Base-by-base conservation (phyloP, 2,113 vertebrate species). In the Paratilapia polleni region DNA sequence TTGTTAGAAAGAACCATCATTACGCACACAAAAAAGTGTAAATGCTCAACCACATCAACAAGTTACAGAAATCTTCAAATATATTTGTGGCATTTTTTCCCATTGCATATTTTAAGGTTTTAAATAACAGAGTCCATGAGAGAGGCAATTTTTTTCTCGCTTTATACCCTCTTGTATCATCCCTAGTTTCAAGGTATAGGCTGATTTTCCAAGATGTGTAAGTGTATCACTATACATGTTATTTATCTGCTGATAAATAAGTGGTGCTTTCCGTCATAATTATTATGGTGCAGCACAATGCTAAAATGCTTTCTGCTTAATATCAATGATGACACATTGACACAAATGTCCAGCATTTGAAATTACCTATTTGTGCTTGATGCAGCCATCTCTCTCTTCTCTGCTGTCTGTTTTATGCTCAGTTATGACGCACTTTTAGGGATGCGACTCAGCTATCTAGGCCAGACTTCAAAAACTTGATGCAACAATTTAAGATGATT, bases 401-500 rank as follows among this genome's bases (percentile, higher is more conserved):
- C 49, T 11, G 22, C 26, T 58, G 22, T 78, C 52, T 76, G 38
- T 43, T 77, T 83, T 80, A 77, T 31, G 47, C 47, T 73, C 68
- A 54, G 8, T 73, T 5, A 52, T 58, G 58, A 36, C 19, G 68
- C 83, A 81, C 76, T 76, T 87, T 85, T 80, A 76, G 61, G 34
- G 26, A 63, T 76, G 83, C 74, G 66, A 60, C 88, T 84, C 73
- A 63, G 63, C 84, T 78, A 66, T 81, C 78, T 64, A 34, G 64
- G 87, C 63, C 60, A 17, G 73, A 66, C 54, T 88, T 86, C 74
- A 82, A 78, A 58, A 89, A 82, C 82, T 57, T 74, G 76, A 89
- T 73, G 84, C 80, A 85, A 80, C 89, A 88, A 79, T 91, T 87
- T 82, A 89, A 82, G 86, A 92, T 89, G 66, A 89, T 93, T 94